phyloP scores from a whole-genome alignment of 2,888 invertebrate genomes.

The Coelopa pilipes region DNA sequence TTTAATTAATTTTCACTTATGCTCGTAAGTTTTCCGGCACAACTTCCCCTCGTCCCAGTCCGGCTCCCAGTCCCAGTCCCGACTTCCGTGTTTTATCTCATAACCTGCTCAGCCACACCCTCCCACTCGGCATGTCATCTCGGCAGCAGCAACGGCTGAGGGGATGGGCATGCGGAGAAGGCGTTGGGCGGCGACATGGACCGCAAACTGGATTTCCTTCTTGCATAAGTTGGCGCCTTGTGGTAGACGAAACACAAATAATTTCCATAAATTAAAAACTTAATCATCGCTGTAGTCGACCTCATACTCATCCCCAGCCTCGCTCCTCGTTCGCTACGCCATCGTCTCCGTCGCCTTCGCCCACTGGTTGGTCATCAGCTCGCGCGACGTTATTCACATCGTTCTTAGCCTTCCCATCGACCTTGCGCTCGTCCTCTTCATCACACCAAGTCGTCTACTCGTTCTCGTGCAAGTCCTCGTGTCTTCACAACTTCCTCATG shows the following conservation, averaged over 20 bases:
- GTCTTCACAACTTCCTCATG: neutral
- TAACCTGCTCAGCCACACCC: neutral
- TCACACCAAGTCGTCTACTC: neutral
- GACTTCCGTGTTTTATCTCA: constrained; percentile 6
- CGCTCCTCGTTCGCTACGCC: no score
- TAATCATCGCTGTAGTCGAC: neutral
- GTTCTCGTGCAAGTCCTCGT: neutral
- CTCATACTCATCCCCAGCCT: no score
- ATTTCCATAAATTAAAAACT: constrained; percentile 24
- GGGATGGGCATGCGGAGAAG: no score
- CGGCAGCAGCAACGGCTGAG: no score
- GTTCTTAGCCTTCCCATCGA: no score
- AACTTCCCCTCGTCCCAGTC: neutral
- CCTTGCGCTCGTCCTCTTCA: neutral
- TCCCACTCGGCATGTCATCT: neutral
- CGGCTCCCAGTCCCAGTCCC: neutral
- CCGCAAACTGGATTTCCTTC: constrained; percentile 25
- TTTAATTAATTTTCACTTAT: constrained; percentile 36
- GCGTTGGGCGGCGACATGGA: neutral
- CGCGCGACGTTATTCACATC: neutral
- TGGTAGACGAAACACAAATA: neutral
- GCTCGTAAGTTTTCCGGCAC: constrained; percentile 12
- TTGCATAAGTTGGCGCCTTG: constrained; percentile 21
- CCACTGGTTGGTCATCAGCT: neutral
- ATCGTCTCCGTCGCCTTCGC: neutral